Conservation (phyloP, 2,113 vertebrate genomes). For the Deroptyus accipitrinus region DNA sequence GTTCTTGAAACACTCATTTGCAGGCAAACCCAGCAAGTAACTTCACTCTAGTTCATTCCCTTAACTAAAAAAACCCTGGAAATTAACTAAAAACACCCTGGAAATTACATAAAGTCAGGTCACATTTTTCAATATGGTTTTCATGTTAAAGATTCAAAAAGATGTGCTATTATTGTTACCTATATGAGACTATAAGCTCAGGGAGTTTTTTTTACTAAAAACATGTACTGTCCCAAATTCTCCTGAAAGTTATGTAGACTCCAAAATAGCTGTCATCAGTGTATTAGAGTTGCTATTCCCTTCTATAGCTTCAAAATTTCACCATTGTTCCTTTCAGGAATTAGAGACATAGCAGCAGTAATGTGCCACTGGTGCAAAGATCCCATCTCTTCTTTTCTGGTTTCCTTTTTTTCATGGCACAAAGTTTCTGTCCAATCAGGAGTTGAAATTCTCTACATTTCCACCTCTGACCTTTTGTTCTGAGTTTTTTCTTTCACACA, state of each 20-base stretch:
- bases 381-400: background rate
- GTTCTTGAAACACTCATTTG: background rate
- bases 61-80: background rate
- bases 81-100: background rate
- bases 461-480: background rate
- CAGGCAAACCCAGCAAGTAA: background rate
- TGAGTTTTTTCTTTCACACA: background rate
- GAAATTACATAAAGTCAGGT: background rate
- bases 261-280: background rate
- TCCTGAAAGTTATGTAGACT: background rate
- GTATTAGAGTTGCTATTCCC: background rate
- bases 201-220: background rate
- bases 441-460: background rate
- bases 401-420: rapidly evolving
- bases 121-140: background rate
- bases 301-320: background rate
- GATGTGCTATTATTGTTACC: background rate
- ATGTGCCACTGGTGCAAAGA: background rate
- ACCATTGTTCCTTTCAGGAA: background rate
- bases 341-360: background rate
- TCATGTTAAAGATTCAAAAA: background rate
- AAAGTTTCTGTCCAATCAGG: background rate
- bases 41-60: background rate
- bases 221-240: background rate
- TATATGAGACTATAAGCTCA: rapidly evolving